Conservation (phyloP, 2,113 vertebrate genomes). For the Vidua chalybeata region DNA sequence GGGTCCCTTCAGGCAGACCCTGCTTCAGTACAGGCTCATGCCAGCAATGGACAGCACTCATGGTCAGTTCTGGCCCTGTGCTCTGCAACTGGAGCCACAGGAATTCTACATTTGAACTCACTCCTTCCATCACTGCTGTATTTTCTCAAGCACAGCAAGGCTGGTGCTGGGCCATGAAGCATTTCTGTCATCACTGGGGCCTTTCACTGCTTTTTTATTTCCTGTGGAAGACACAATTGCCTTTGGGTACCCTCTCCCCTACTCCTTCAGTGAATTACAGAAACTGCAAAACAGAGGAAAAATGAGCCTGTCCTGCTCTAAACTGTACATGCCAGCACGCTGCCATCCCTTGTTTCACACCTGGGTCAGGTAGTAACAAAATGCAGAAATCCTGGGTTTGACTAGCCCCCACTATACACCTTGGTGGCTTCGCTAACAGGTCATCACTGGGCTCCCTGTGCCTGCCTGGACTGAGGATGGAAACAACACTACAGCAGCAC, state of each 20-base stretch:
- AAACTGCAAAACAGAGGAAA: background rate
- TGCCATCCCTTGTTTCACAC: background rate
- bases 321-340: rapidly evolving
- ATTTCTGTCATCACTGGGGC: background rate
- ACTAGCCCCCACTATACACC: rapidly evolving
- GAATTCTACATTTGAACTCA: background rate
- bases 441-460: rapidly evolving
- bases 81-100: background rate
- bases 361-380: background rate
- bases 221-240: background rate
- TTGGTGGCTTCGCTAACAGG: rapidly evolving
- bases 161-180: rapidly evolving
- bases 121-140: background rate
- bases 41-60: rapidly evolving
- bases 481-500: background rate
- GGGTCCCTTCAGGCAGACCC: rapidly evolving
- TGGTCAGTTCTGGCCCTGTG: no score
- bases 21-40: background rate
- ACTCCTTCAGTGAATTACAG: background rate
- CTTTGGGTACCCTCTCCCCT: background rate
- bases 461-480: rapidly evolving
- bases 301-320: background rate
- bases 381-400: background rate
- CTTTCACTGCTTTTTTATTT: background rate
- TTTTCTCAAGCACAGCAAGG: background rate